phyloP scores from a whole-genome alignment of 2,888 invertebrate species.

The Aradus depressus region DNA sequence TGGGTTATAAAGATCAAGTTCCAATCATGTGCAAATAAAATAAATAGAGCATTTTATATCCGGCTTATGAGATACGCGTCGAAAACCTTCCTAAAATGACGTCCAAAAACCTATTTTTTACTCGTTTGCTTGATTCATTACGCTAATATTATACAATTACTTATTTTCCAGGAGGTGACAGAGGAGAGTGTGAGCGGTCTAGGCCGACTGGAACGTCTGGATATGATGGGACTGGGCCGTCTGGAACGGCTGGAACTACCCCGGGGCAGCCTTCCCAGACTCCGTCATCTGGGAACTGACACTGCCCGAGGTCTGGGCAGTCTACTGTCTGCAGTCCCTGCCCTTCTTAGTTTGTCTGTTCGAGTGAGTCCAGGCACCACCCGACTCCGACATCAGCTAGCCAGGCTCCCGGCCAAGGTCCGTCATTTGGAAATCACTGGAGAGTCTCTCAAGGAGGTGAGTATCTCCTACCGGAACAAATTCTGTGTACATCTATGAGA shows the following conservation, averaged over 20 bases:
- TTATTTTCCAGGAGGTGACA: slow-evolving; percentile 47
- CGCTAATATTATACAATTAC: neutral
- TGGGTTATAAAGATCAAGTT: too few species aligned
- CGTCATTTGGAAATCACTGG: slow-evolving; percentile 72
- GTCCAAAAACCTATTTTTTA: neutral
- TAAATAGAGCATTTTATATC: too few species aligned
- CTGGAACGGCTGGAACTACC: slow-evolving; percentile 62
- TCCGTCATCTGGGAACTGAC: slow-evolving; percentile 46
- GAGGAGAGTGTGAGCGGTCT: slow-evolving; percentile 60
- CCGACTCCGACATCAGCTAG: slow-evolving; percentile 14
- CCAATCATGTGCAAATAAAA: too few species aligned
- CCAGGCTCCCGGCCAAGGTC: slow-evolving; percentile 41
- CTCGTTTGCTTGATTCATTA: neutral
- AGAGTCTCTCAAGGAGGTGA: slow-evolving; percentile 42
- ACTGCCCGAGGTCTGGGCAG: slow-evolving; percentile 11
- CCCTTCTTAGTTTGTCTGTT: slow-evolving; percentile 20
- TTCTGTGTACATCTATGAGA: too few species aligned
- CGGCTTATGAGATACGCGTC: too few species aligned
- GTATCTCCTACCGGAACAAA: too few species aligned
- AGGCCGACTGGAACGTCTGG: slow-evolving; percentile 58
- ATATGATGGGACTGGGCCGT: slow-evolving; percentile 59
- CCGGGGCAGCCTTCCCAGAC: slow-evolving; percentile 63
- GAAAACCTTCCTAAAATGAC: too few species aligned
- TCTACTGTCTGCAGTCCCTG: slow-evolving; percentile 15
- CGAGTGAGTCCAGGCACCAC: slow-evolving; percentile 11